Percentiles rank a stretch among this genome's conserved stretches.
phyloP scores from a whole-genome alignment of 2,797 vertebrate species.

The Huso huso region DNA sequence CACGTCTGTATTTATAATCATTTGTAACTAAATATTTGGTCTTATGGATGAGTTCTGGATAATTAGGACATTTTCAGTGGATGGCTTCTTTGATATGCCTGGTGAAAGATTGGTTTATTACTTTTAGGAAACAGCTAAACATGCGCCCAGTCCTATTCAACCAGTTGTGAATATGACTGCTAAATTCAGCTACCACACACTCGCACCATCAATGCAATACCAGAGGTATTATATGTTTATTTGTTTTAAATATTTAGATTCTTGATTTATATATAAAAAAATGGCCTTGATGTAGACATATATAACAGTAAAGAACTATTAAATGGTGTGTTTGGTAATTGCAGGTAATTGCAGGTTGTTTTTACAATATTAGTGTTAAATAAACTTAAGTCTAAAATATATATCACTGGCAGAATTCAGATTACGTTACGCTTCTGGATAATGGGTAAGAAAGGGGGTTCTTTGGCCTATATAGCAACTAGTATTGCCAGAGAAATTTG shows the following conservation, averaged over 20 bases:
- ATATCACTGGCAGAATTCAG: too few species aligned
- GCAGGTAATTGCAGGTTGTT: neutral
- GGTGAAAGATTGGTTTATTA: neutral
- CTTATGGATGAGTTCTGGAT: too few species aligned
- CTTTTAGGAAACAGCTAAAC: neutral
- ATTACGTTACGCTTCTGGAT: too few species aligned
- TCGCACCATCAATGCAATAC: too few species aligned
- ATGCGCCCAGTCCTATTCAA: neutral
- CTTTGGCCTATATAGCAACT: conserved; percentile 21
- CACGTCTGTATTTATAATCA: too few species aligned
- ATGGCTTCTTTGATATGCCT: neutral
- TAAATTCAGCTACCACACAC: neutral
- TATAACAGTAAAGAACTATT: too few species aligned
- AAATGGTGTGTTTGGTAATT: neutral
- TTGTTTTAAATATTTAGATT: neutral
- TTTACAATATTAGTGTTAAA: too few species aligned
- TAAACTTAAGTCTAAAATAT: too few species aligned
- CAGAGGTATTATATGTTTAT: too few species aligned
- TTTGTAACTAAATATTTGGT: too few species aligned
- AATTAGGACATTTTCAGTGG: too few species aligned
- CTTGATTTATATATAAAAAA: neutral
- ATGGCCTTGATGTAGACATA: too few species aligned
- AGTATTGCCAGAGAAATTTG: conserved; percentile 44
- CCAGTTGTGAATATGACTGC: neutral
- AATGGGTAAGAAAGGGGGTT: neutral